A percentile compares a stretch with the other conserved stretches of the same genome.
phyloP scores from a whole-genome alignment of 2,797 vertebrate species.

The Acipenser ruthenus region DNA sequence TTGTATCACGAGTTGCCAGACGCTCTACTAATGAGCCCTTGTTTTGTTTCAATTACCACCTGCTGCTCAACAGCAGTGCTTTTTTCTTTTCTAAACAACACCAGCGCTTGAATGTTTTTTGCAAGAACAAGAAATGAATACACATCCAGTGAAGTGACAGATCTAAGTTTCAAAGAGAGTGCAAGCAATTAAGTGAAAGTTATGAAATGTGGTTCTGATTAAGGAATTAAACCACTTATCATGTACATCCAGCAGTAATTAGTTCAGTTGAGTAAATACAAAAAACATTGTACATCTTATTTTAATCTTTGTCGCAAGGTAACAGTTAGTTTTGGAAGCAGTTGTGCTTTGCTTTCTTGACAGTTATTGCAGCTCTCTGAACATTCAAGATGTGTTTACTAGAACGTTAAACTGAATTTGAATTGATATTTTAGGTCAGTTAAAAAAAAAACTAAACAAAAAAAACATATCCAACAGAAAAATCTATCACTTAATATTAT shows the following conservation, averaged over 20 bases:
- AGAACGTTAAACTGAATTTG: no score
- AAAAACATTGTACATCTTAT: slow-evolving; percentile 34
- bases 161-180: slow-evolving; percentile 76
- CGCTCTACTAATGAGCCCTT: slow-evolving; percentile 98
- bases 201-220: slow-evolving; percentile 68
- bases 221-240: slow-evolving; percentile 74
- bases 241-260: slow-evolving; percentile 66
- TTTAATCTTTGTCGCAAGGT: slow-evolving; percentile 29
- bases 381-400: no score
- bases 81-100: slow-evolving; percentile 76
- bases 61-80: slow-evolving; percentile 98
- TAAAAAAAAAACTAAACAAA: no score
- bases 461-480: no score
- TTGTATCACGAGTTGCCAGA: slow-evolving; percentile 99
- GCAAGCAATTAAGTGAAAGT: slow-evolving; percentile 81
- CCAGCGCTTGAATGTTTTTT: slow-evolving; percentile 67
- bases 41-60: slow-evolving; percentile 99
- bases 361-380: slow-evolving; percentile 15
- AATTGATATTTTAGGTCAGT: no score
- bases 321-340: slow-evolving; percentile 25
- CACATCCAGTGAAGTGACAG: slow-evolving; percentile 75
- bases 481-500: no score
- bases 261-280: slow-evolving; percentile 55
- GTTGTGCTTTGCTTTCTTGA: slow-evolving; percentile 13
- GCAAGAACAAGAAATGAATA: slow-evolving; percentile 78